Conservation (phyloP, 2,797 vertebrate genomes). For the Myotis pilosus region DNA sequence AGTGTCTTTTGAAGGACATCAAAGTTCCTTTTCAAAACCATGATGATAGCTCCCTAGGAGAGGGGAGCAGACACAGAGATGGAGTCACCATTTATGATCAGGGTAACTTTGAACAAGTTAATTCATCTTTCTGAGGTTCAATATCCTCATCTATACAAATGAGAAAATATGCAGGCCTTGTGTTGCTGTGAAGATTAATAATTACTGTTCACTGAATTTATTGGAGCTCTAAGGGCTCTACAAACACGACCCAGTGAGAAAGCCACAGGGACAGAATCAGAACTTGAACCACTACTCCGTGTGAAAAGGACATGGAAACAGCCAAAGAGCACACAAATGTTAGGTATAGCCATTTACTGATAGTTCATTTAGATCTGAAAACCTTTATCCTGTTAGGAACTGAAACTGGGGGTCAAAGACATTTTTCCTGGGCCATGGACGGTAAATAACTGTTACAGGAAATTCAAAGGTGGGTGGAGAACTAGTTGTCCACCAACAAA, state of each 20-base stretch:
- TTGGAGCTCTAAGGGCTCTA: neutral
- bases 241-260: neutral
- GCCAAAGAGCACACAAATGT: neutral
- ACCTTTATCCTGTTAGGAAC: neutral
- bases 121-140: neutral
- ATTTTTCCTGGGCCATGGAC: neutral
- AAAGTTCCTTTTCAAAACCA: neutral
- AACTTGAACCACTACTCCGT: neutral
- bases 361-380: neutral
- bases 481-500: neutral
- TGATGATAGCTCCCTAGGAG: neutral
- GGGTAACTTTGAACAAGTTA: neutral
- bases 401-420: neutral
- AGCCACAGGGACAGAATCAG: neutral
- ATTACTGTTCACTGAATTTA: neutral
- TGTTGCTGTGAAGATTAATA: neutral
- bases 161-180: neutral
- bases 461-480: neutral
- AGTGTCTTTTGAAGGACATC: neutral
- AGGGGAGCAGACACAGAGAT: neutral
- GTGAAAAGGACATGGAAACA: constrained; percentile 1
- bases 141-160: neutral
- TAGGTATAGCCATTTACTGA: neutral
- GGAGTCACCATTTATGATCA: neutral
- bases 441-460: neutral